These are phyloP conservation scores for Tolmerus cingulatus DNA, from an alignment of 2,888 invertebrate genomes.

Conservation along the genomic window DNA sequence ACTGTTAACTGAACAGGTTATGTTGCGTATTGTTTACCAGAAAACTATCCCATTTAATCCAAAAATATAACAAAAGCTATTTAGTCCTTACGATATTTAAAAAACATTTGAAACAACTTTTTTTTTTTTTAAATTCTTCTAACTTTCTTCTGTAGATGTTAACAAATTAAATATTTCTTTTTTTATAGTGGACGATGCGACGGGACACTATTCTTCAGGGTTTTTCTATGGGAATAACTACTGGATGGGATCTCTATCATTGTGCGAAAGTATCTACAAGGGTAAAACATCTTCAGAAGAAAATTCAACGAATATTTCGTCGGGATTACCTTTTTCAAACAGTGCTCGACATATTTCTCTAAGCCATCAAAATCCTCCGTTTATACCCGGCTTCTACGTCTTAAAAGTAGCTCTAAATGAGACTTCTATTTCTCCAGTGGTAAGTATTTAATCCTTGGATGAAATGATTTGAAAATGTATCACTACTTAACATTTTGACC, in stretches of 20 bases:
- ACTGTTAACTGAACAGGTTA: neutral
- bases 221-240: constrained; percentile 85
- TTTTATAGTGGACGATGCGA: constrained; percentile 73
- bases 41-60: neutral
- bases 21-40: neutral
- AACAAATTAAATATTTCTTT: constrained; percentile 51
- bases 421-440: constrained; percentile 56
- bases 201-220: constrained; percentile 79
- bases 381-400: constrained; percentile 74
- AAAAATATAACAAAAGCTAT: neutral
- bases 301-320: constrained; percentile 48
- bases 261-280: constrained; percentile 67
- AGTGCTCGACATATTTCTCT: constrained; percentile 56
- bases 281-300: neutral
- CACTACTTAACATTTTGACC: no score
- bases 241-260: constrained; percentile 79
- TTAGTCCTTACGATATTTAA: neutral
- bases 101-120: no score
- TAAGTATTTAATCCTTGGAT: constrained; percentile 51
- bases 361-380: constrained; percentile 68
- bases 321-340: constrained; percentile 59
- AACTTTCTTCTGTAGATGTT: neutral
- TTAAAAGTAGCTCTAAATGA: constrained; percentile 68
- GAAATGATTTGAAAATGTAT: neutral
- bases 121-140: neutral